Conservation (phyloP, 2,888 invertebrate species). For the Endomychus coccineus region DNA sequence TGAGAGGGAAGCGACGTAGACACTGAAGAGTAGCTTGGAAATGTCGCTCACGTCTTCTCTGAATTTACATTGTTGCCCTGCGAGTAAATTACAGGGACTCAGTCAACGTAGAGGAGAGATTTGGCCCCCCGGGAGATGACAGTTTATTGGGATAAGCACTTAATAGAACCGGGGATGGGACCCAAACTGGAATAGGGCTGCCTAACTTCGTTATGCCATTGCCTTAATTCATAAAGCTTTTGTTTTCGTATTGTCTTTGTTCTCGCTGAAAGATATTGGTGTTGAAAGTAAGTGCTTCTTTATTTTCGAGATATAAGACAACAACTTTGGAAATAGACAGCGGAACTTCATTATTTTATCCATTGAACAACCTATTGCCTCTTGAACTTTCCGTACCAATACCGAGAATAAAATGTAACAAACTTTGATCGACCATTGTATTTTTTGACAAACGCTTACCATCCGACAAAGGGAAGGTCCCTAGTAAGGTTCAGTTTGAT, state of each 20-base stretch:
- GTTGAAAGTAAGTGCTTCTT: constrained; percentile 36
- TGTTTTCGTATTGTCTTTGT: constrained; percentile 36
- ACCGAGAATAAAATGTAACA: too few relatives aligned
- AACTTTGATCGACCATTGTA: too few relatives aligned
- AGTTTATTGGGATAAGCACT: constrained; percentile 44
- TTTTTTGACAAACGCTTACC: too few relatives aligned
- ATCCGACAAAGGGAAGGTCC: too few relatives aligned
- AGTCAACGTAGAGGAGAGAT: constrained; percentile 32
- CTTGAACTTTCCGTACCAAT: too few relatives aligned
- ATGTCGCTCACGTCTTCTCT: constrained; percentile 37
- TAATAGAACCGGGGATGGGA: constrained; percentile 35
- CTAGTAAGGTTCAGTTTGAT: too few relatives aligned
- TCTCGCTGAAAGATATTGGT: constrained; percentile 32
- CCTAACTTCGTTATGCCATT: constrained; percentile 40
- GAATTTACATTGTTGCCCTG: constrained; percentile 39
- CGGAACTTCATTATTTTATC: constrained; percentile 1
- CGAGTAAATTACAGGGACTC: constrained; percentile 39
- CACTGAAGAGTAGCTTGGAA: too few relatives aligned
- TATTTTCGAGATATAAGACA: constrained; percentile 18
- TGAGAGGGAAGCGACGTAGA: too few relatives aligned
- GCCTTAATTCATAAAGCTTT: constrained; percentile 41
- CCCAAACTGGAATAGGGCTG: constrained; percentile 20
- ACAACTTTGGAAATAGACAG: constrained; percentile 1
- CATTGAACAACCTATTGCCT: background rate
- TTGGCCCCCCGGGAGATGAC: constrained; percentile 39